Percentiles rank a stretch among this genome's conserved stretches.
phyloP scores from a whole-genome alignment of 2,797 vertebrate species.

The Rhinogobio ventralis region DNA sequence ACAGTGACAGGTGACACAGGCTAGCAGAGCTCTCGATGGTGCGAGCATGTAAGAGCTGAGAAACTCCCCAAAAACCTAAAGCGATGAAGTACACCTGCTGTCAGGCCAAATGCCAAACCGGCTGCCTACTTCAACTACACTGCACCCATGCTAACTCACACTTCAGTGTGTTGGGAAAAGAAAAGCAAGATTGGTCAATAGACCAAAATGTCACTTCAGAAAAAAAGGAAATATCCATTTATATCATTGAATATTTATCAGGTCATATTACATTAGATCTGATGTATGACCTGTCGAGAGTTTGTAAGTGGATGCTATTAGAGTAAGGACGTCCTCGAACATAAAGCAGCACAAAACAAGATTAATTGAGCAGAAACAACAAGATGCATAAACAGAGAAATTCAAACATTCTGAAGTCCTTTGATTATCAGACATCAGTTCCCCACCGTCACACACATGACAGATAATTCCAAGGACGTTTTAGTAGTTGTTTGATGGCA shows the following conservation, averaged over 20 bases:
- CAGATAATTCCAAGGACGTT: conserved; percentile 40
- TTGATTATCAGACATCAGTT: conserved; percentile 43
- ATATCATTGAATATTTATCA: background rate
- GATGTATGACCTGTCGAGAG: conserved; percentile 27
- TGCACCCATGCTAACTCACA: conserved; percentile 2
- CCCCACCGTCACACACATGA: conserved; percentile 1
- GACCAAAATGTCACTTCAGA: background rate
- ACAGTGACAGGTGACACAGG: conserved; percentile 23
- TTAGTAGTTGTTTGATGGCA: conserved; percentile 11
- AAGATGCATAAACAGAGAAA: conserved; percentile 25
- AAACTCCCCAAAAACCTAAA: conserved; percentile 35
- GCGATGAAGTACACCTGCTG: conserved; percentile 34
- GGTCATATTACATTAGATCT: conserved; percentile 26
- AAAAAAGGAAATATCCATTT: background rate
- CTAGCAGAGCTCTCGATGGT: conserved; percentile 7
- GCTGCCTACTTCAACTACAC: conserved; percentile 26
- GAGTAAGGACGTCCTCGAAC: conserved; percentile 21
- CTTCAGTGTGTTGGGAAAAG: background rate
- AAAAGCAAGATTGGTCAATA: background rate
- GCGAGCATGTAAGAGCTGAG: conserved; percentile 1
- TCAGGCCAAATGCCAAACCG: conserved; percentile 54
- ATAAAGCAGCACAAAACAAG: conserved; percentile 32
- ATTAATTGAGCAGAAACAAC: conserved; percentile 44
- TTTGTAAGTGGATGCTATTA: conserved; percentile 1
- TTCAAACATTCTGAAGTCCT: conserved; percentile 21